Evolutionary conservation across 2,888 invertebrate genomes (phyloP).

Genomic region (Hirtodrosophila histrioides): DNA sequence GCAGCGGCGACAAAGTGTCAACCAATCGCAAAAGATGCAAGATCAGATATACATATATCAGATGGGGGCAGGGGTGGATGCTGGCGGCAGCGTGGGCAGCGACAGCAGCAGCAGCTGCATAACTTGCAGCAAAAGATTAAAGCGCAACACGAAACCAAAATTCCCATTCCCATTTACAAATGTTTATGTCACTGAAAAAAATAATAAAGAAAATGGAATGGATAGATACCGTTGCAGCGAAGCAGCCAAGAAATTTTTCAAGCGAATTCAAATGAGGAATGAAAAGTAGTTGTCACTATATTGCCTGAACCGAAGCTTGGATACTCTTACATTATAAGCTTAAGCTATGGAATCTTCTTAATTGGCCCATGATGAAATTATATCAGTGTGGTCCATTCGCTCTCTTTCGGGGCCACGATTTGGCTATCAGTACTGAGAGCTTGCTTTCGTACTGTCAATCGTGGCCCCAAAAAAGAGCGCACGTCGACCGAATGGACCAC

Average conservation of each 20-base stretch:
- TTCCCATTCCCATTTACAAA: conserved; percentile 42
- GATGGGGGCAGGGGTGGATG: neutral
- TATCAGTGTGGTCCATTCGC: too few species aligned
- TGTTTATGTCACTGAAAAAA: conserved; percentile 45
- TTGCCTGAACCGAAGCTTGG: neutral
- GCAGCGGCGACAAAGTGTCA: conserved; percentile 42
- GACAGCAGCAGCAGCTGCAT: conserved; percentile 63
- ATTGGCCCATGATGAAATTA: too few species aligned
- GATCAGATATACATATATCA: neutral
- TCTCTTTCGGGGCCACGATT: too few species aligned
- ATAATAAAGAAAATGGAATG: conserved; percentile 51
- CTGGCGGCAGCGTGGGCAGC: conserved; percentile 41
- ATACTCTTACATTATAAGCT: conserved; percentile 8
- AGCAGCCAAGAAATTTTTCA: conserved; percentile 45
- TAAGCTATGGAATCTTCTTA: too few species aligned
- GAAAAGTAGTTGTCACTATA: conserved; percentile 1
- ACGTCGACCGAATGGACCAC: too few species aligned
- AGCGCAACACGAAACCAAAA: conserved; percentile 61
- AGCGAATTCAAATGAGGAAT: conserved; percentile 33
- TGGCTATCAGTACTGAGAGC: too few species aligned
- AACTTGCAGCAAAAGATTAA: conserved; percentile 65
- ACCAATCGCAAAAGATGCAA: conserved; percentile 6
- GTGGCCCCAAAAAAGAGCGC: too few species aligned
- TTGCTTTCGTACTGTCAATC: too few species aligned
- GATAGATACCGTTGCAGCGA: conserved; percentile 43